Evolutionary conservation across 1,140 invertebrate genomes (phyloP), one percentile per base, ranked within the genome.

Genomic region (Eupristina koningsbergeri): DNA sequence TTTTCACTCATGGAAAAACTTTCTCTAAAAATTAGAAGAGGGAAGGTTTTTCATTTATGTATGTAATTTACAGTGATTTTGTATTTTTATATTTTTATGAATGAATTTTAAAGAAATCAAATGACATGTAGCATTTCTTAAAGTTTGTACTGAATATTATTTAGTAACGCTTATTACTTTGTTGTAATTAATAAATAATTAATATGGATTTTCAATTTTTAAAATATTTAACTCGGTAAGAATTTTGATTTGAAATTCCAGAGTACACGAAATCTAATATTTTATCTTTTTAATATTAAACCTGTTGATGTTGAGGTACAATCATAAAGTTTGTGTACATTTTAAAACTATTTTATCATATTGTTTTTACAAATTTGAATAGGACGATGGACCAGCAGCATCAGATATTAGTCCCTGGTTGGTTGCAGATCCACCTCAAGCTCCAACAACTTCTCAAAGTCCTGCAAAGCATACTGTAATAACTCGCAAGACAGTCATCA

Each of bases 401-500:
- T 89, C 94, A 84, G 94, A 91, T 94, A 92, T 94, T 58, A 94
- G 96, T 78, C 96, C 96, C 9, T 97, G 96, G 96, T 92, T 97
- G 81, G 96, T 97, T 15, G 95, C 95, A 29, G 92, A 92, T 80
- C 95, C 95, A 75, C 95, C 95, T 86, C 93, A 94, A 61, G 88
- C 92, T 17, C 90, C 91, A 36, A 85, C 89, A 29, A 93, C 94
- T 22, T 94, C 94, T 80, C 94, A 94, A 80, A 93, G 94, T 9
- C 94, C 94, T 82, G 94, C 94, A 78, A 95, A 94, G 74, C 94
- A 95, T 88, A 94, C 95, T 77, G 93, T 95, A 85, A 95, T 96
- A 82, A 95, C 96, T 80, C 94, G 96, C 86, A 97, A 97, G 93
- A 96, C 96, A 83, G 96, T 97, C 86, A 97, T 97, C 85, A 97